Evolutionary conservation across 2,113 vertebrate genomes (phyloP).

Genomic region (Leptobrachium ailaonicum): DNA sequence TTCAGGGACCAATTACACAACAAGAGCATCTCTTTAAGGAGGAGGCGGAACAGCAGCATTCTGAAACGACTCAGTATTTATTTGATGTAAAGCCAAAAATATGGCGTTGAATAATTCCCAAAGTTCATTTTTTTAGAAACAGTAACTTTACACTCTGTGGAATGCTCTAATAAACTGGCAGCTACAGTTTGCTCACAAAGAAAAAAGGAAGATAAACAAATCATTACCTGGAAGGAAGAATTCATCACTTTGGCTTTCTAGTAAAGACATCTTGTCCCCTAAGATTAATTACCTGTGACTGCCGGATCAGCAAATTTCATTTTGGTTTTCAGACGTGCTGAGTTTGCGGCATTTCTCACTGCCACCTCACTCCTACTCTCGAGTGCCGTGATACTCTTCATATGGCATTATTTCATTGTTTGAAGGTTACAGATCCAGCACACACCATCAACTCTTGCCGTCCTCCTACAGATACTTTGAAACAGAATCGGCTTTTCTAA

Average conservation of each 20-base stretch:
- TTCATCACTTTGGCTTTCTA: constrained; percentile 36
- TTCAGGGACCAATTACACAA: too few relatives aligned
- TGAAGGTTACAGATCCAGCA: constrained; percentile 18
- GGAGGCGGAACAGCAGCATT: too few relatives aligned
- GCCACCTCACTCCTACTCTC: constrained; percentile 12
- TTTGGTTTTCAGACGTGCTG: constrained; percentile 35
- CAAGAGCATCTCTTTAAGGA: too few relatives aligned
- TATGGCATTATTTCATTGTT: constrained; percentile 15
- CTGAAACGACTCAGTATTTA: too few relatives aligned
- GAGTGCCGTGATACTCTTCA: constrained; percentile 11
- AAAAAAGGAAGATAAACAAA: constrained; percentile 22
- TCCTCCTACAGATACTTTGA: neutral
- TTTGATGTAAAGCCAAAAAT: too few relatives aligned
- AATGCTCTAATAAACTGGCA: too few relatives aligned
- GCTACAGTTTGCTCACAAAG: too few relatives aligned
- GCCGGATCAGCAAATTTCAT: constrained; percentile 39
- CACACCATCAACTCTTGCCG: neutral
- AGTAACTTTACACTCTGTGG: too few relatives aligned
- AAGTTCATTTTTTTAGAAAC: too few relatives aligned
- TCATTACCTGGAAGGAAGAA: constrained; percentile 32
- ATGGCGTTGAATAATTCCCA: too few relatives aligned
- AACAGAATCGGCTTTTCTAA: neutral
- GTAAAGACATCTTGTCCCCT: constrained; percentile 32
- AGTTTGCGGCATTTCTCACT: constrained; percentile 19
- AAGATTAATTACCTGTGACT: constrained; percentile 47